Evolutionary conservation across 2,113 vertebrate species (phyloP), one percentile per base, ranked within the genome.

Genomic region (Phrynocephalus versicolor): DNA sequence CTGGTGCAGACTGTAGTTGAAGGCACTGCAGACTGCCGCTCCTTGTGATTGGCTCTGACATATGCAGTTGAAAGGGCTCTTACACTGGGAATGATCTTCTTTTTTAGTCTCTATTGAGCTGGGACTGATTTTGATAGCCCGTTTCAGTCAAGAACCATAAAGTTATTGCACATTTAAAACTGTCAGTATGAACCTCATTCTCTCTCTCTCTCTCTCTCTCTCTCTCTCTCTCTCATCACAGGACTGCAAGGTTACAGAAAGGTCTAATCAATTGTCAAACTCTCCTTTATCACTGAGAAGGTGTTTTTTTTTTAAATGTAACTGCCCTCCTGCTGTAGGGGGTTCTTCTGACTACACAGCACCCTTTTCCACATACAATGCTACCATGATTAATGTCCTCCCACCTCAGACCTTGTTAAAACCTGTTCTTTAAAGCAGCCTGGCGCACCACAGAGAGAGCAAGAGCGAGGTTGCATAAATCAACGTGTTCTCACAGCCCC

Each of bases 321-420:
- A 97, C 96, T 96, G 96, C 96, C 95, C 95, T 96, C 95, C 95
- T 96, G 92, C 96, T 94, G 96, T 95, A 96, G 95, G 94, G 96
- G 96, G 96, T 96, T 96, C 95, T 95, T 96, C 95, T 96, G 94
- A 97, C 96, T 97, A 95, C 95, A 96, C 94, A 93, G 96, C 95
- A 96, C 96, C 96, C 96, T 96, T 95, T 96, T 94, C 92, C 96
- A 95, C 96, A 97, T 95, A 97, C 97, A 97, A 97, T 97, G 96
- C 96, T 87, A 92, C 94, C 81, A 95, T 97, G 97, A 97, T 97
- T 97, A 97, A 97, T 97, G 96, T 96, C 97, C 96, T 97, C 96
- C 96, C 96, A 97, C 96, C 96, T 96, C 96, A 97, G 97, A 97
- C 97, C 97, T 97, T 97, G 97, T 97, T 97, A 97, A 97, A 97